These are phyloP conservation scores for Mionectes macconnelli DNA, from an alignment of 2,113 vertebrate genomes.

Conservation along the genomic window DNA sequence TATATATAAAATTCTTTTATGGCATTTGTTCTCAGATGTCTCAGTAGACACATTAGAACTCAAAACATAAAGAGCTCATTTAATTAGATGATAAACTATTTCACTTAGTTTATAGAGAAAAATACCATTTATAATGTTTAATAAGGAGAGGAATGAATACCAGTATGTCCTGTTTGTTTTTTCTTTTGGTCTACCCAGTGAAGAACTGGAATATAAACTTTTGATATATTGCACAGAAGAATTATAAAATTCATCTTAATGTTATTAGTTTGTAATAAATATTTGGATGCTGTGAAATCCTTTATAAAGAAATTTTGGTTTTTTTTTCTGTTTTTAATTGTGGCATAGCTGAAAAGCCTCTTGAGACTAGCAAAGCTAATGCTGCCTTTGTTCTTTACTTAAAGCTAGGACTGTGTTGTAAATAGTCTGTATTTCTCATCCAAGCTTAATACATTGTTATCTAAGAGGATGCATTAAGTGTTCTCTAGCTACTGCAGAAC, in stretches of 20 bases:
- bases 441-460: slow-evolving; percentile 43
- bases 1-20: neutral
- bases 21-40: neutral
- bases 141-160: neutral
- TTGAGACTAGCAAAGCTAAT: neutral
- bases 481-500: slow-evolving; percentile 71
- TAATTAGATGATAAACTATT: neutral
- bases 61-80: neutral
- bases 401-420: slow-evolving; percentile 44
- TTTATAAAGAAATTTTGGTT: neutral
- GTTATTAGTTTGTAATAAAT: neutral
- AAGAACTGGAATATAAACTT: neutral
- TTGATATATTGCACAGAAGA: neutral
- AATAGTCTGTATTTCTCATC: slow-evolving; percentile 42
- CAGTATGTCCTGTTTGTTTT: neutral
- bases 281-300: neutral
- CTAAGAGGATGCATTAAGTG: slow-evolving; percentile 52
- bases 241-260: neutral
- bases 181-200: neutral
- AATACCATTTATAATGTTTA: neutral
- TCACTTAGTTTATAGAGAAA: neutral
- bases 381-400: slow-evolving; percentile 54
- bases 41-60: neutral
- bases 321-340: neutral
- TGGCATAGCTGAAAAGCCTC: slow-evolving; percentile 4